Base-by-base conservation (phyloP, 2,113 vertebrate species). In the Prionailurus bengalensis region DNA sequence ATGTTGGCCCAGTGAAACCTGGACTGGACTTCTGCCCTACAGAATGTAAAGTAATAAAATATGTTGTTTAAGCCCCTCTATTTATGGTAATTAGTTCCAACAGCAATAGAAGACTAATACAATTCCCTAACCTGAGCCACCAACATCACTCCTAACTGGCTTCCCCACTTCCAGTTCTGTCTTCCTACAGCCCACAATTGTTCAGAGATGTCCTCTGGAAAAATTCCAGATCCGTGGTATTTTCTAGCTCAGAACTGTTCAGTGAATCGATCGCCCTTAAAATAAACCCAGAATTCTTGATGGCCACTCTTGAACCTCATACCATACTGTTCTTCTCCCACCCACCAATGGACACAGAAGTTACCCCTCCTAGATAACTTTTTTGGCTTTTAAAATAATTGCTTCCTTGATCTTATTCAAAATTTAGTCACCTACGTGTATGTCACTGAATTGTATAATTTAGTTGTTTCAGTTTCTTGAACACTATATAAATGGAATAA, bases 401-500 rank as follows among this genome's bases (percentile, higher is more conserved):
- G 1, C 31, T 71, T 63, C 19, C 21, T 92, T 92, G 36, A 15
- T 83, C 71, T 27, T 63, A 42, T 79, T 39, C 39, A 36, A 86
- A 85, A 66, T 51, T 10, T 65, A 76, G 25, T 82, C 21, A 48
- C 5, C 27, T 36, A 39, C 36, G 9, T 70, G 27, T 51, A 71
- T 93, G 29, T 89, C 85, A 71, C 31, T 86, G 89, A 81, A 53
- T 86, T 76, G 25, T 63, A 36, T 42, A 90, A 83, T 25, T 85
- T 79, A 53, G 9, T 45, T 80, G 63, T 85, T 31, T 78, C 78
- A 17, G 11, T 71, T 78, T 96, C 36, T 81, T 91, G 58, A 95
- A 58, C 31, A 83, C n/a, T 68, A 45, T 78, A 21, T 45, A 83
- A 86, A 27, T 93, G 6, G 33, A 73, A 27, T 58, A 25, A 81